These are phyloP conservation scores for Anser cygnoides DNA, from an alignment of 2,113 vertebrate species.

Conservation along the genomic window DNA sequence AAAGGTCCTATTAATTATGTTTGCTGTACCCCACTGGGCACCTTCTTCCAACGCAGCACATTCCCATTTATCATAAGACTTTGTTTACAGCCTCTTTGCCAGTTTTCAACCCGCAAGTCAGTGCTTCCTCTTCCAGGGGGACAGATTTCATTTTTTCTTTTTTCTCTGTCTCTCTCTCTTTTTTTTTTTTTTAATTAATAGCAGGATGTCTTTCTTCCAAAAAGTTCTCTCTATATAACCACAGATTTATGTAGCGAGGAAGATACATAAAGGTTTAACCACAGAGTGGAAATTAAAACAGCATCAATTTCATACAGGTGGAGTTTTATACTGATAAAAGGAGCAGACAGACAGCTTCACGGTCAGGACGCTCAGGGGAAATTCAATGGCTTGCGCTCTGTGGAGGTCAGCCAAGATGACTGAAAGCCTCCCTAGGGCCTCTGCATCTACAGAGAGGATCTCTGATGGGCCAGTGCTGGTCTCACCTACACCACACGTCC, in stretches of 20 bases:
- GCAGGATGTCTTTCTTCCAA: neutral
- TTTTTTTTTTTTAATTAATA: neutral
- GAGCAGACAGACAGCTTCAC: neutral
- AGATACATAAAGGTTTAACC: constrained; percentile 7
- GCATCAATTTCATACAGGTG: neutral
- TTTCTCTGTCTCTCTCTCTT: neutral
- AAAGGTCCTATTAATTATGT: constrained; percentile 59
- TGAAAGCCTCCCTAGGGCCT: neutral
- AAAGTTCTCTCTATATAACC: neutral
- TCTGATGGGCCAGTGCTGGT: neutral
- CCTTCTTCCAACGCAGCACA: constrained; percentile 6
- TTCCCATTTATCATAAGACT: constrained; percentile 53
- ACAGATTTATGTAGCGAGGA: neutral
- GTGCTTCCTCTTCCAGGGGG: constrained; percentile 2
- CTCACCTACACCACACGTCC: rapidly evolving
- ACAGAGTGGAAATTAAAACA: constrained; percentile 13
- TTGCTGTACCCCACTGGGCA: constrained; percentile 41
- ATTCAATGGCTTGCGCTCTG: neutral
- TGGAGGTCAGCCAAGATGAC: neutral
- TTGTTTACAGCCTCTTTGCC: neutral
- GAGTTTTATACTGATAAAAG: neutral
- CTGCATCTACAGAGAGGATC: neutral
- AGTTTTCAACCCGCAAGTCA: constrained; percentile 14
- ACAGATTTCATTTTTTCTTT: neutral
- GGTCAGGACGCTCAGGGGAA: neutral